Base-by-base conservation (phyloP, 1,140 invertebrate species). In the Euura saliciscinereae region DNA sequence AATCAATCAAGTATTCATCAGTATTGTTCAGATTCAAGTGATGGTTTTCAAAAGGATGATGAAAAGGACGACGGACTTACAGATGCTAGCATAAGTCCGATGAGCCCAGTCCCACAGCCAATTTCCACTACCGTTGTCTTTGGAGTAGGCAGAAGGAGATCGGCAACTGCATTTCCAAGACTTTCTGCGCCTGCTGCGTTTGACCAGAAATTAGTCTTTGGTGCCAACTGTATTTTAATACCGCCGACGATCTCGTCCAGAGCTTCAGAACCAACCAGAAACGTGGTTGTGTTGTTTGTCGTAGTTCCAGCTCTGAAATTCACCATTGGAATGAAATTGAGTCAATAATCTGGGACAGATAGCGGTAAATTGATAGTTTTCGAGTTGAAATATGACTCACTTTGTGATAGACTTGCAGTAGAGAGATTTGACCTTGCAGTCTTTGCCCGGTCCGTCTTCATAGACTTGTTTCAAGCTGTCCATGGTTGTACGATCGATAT, bases 171-270 rank as follows among this genome's bases (percentile, higher is more conserved):
- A 46, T 80, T 82, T 3, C 81, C 82, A 8, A 88, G 74, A 73
- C 82, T 78, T 77, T 85, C 84, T 44, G 83, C 82, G 10, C 86
- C 86, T 43, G 81, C 75, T 64, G 83, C 81, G 8, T 85, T 87
- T 3, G 82, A 83, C 78, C 85, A 84, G 68, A 87, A 86, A 74
- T 86, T 87, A 4, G 85, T 86, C 78, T 88, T 87, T 66, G 85
- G 86, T 3, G 85, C 83, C 13, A 88, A 77, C 65, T 85, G 83
- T 10, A 87, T 71, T 80, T 85, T 85, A 10, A 88, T 73, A 43
- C 79, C 77, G 13, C 84, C 84, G n/a, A 88, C 81, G 45, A 75
- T 78, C 77, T 88, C 86, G n/a, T 87, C 84, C 59, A 88, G 77
- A 68, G 83, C 84, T 78, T 88, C 84, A 11, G 84, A 80, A 44